These are phyloP conservation scores for Agrotis exclamationis DNA, from an alignment of 2,888 invertebrate genomes.

Conservation along the genomic window DNA sequence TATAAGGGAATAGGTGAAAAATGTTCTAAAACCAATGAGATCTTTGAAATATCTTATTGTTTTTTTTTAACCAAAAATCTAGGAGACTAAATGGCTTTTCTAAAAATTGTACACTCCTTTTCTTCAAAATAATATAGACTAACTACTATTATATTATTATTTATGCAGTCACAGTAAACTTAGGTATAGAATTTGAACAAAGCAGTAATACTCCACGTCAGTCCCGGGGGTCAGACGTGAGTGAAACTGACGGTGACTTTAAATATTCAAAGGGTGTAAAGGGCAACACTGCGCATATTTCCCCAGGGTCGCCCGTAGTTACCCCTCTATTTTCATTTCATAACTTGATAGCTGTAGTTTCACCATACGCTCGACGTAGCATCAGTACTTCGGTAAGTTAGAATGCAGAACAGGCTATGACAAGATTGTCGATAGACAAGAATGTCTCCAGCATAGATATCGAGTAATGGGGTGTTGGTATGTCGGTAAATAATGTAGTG, in stretches of 20 bases:
- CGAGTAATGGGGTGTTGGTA: too few species aligned
- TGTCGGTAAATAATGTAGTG: too few species aligned
- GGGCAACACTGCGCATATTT: conserved; percentile 88
- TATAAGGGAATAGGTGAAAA: too few species aligned
- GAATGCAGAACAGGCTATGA: too few species aligned
- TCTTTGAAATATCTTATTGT: too few species aligned
- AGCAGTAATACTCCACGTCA: conserved; percentile 48
- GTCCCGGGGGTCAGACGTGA: conserved; percentile 68
- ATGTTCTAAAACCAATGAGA: too few species aligned
- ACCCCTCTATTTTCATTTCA: conserved; percentile 69
- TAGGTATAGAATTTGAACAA: conserved; percentile 42
- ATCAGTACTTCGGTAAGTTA: neutral
- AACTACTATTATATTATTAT: conserved; percentile 14
- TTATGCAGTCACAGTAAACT: conserved; percentile 24
- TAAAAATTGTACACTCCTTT: neutral
- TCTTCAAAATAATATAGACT: too few species aligned
- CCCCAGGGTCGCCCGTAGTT: conserved; percentile 79
- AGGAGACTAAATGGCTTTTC: too few species aligned
- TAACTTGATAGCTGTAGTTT: conserved; percentile 27
- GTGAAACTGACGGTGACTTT: conserved; percentile 79
- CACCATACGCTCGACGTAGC: neutral
- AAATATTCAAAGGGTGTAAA: conserved; percentile 90
- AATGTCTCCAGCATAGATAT: too few species aligned
- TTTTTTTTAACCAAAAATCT: too few species aligned
- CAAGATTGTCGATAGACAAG: too few species aligned